These are phyloP conservation scores for Brachyhypopomus occidentalis DNA, from an alignment of 2,113 vertebrate species.

Conservation along the genomic window DNA sequence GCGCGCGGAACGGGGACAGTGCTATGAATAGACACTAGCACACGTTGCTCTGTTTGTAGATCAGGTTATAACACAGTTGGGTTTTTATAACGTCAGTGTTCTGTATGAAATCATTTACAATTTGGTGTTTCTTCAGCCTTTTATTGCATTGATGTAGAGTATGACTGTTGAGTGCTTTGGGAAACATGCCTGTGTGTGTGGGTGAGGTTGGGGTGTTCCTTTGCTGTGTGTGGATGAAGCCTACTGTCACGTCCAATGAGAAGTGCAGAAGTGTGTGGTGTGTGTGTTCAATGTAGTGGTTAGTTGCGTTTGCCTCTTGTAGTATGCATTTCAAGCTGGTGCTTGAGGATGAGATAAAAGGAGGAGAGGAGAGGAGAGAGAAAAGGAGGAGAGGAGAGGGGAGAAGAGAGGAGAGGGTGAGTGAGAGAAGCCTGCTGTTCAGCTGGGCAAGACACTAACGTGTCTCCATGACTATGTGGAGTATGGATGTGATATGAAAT, in stretches of 20 bases:
- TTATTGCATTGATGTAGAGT: too few relatives aligned
- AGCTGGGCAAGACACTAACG: conserved; percentile 49
- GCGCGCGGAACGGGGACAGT: conserved; percentile 2
- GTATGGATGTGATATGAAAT: conserved; percentile 55
- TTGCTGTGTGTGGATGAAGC: not conserved
- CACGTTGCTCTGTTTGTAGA: conserved; percentile 4
- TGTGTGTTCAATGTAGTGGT: conserved; percentile 29
- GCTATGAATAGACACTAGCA: conserved; percentile 27
- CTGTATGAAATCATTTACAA: too few relatives aligned
- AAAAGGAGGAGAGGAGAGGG: conserved; percentile 34
- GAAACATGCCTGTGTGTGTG: not conserved
- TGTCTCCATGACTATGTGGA: conserved; percentile 55
- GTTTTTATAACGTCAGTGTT: not conserved
- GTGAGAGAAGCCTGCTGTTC: not conserved
- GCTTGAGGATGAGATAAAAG: conserved; percentile 13
- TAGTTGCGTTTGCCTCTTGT: conserved; percentile 60
- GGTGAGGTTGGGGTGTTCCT: not conserved
- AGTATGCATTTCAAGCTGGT: conserved; percentile 40
- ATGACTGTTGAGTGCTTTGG: too few relatives aligned
- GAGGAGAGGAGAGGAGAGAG: conserved; percentile 39
- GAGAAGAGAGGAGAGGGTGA: conserved; percentile 13
- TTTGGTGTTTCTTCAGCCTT: too few relatives aligned
- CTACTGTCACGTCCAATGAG: not conserved
- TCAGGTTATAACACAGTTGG: not conserved
- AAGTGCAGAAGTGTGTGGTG: not conserved